Evolutionary conservation across 2,113 vertebrate genomes (phyloP), one percentile per base, ranked within the genome.

Genomic region (Anthoscopus minutus): DNA sequence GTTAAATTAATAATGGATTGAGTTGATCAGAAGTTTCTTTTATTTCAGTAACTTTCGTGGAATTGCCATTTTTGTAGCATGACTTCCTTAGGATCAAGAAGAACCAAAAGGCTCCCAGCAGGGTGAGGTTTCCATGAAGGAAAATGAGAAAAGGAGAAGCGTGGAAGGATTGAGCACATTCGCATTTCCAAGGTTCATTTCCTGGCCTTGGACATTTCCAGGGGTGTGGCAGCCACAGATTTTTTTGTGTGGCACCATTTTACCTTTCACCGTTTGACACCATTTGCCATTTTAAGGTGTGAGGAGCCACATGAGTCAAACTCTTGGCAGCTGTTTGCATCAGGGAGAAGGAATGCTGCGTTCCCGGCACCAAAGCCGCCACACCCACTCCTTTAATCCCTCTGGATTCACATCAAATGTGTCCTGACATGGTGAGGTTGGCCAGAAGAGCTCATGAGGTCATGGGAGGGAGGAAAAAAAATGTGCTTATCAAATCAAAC

Each of bases 291-390:
- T 53, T 56, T 4, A 17, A 11, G 37, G 31, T 2, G 81, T 8
- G 67, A 58, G 58, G 33, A 67, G 33, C 62, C 35, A 5, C 21
- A 2, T 35, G 73, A 81, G 50, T 70, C 69, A n/a, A 38, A 6
- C 5, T 7, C 10, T 7, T 8, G 16, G 23, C 11, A 0, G 23
- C 37, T 15, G 48, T 42, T 62, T 4, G 22, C 3, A 1, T 5
- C 5, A 22, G 56, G 4, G 78, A 9, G 45, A 11, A 54, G 81
- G 72, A 83, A 80, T 73, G 64, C 11, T 5, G 44, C 18, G 2
- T 64, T 62, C 61, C 93, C 25, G 1, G 64, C 14, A 0, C 24
- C 1, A 1, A 28, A 40, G 31, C 15, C 38, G 0, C 88, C 51
- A 4, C 88, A 13, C 85, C 91, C 69, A 3, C 62, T 5, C 18